Conservation (phyloP, 2,888 invertebrate genomes). For the Ecdyonurus torrentis region DNA sequence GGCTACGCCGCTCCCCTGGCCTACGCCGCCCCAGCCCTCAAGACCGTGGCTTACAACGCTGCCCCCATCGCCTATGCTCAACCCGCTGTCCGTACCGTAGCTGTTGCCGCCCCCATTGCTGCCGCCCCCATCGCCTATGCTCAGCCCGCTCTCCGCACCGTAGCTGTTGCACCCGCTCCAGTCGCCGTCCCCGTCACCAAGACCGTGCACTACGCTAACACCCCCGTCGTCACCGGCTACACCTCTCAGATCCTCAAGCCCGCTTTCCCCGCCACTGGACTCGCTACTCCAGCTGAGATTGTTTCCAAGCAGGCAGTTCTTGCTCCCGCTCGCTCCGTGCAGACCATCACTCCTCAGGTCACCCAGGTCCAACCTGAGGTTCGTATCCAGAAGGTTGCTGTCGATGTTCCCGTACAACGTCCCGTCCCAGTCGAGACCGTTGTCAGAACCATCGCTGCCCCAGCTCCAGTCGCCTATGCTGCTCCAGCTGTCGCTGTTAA, state of each 20-base stretch:
- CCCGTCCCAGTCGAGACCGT: conserved; percentile 10
- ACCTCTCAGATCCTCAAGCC: conserved; percentile 4
- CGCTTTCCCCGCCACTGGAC: conserved; percentile 18
- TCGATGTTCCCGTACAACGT: conserved; percentile 16
- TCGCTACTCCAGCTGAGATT: conserved; percentile 18
- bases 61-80: conserved; percentile 6
- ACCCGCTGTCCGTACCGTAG: conserved; percentile 16
- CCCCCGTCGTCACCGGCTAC: conserved; percentile 13
- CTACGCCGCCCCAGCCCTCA: conserved; percentile 8
- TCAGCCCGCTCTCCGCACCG: no score
- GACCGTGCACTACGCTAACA: conserved; percentile 12
- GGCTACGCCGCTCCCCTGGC: conserved; percentile 8
- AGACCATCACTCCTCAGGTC: conserved; percentile 22
- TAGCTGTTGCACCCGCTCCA: conserved; percentile 3
- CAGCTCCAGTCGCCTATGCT: not conserved
- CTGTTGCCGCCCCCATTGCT: conserved; percentile 10
- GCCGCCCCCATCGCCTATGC: conserved; percentile 17
- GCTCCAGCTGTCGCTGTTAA: not conserved
- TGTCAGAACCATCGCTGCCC: not conserved
- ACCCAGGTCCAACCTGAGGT: conserved; percentile 23
- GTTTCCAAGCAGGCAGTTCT: conserved; percentile 19
- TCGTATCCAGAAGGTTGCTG: conserved; percentile 18
- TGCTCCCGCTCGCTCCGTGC: conserved; percentile 22
- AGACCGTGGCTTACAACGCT: conserved; percentile 11
- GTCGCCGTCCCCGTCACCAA: conserved; percentile 11